Conservation (phyloP, 2,888 invertebrate genomes). For the Antitype chi region DNA sequence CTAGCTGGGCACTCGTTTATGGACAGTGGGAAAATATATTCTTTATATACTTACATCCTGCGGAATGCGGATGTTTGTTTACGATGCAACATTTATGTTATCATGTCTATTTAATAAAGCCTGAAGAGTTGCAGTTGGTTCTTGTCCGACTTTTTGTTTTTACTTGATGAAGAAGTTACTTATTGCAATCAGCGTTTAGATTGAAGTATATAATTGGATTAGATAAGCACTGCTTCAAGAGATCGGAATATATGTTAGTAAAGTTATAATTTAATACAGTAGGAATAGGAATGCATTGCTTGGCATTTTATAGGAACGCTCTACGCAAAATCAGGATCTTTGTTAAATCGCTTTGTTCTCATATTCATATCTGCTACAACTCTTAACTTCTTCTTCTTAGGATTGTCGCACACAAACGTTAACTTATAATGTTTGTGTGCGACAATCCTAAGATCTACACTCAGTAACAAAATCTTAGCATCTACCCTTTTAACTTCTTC, state of each 20-base stretch:
- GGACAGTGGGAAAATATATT: constrained; percentile 43
- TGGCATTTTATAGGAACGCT: background rate
- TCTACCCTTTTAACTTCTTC: constrained; percentile 1
- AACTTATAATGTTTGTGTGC: too few species aligned
- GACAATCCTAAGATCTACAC: background rate
- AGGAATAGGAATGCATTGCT: background rate
- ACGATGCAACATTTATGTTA: constrained; percentile 29
- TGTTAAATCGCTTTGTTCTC: background rate
- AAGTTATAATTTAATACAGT: background rate
- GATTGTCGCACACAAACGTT: too few species aligned
- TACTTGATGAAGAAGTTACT: constrained; percentile 9
- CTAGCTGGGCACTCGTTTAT: constrained; percentile 41
- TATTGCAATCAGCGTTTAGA: constrained; percentile 9
- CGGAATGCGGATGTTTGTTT: constrained; percentile 36
- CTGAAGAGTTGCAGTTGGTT: constrained; percentile 30
- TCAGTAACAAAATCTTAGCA: background rate
- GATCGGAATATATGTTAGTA: background rate
- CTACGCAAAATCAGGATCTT: background rate
- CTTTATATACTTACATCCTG: constrained; percentile 33
- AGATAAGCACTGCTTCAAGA: background rate
- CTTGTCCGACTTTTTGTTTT: constrained; percentile 24
- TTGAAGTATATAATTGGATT: too few species aligned
- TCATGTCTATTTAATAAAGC: constrained; percentile 37
- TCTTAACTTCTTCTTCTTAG: too few species aligned
- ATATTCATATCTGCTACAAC: background rate